Base-by-base conservation (phyloP, 1,140 invertebrate species). In the Saxidomus purpurata region DNA sequence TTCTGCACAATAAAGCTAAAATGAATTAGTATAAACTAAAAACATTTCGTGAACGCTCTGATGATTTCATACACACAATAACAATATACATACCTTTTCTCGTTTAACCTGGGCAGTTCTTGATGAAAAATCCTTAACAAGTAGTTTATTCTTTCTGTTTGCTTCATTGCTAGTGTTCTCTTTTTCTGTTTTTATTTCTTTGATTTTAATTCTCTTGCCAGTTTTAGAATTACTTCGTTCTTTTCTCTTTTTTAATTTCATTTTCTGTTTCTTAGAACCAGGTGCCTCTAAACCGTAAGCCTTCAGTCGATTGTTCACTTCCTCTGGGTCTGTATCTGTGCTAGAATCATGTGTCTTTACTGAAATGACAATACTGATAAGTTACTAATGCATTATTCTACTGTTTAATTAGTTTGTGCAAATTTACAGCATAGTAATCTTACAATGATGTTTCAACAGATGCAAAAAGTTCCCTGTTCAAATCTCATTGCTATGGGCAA, bases 261-360 rank as follows among this genome's bases (percentile, higher is more conserved):
- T 88, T 59, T 79, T 61, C 38, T 90, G 86, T 59, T 90, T 89
- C 61, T 90, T 92, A 34, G 90, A 76, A 63, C 89, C 87, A 55
- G 90, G 82, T 31, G 89, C 15, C 71, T 87, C 55, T 31, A 90
- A 43, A 90, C 93, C 82, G 43, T 95, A 87, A 28, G 89, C 71
- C 88, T 93, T 55, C 36, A 91, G 47, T 84, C 94, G 80, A 52
- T 94, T 77, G 76, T 88, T 36, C 28, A 87, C 40, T 92, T 93
- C 90, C 38, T 93, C 94, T 91, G 89, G 92, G 93, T 88, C 93
- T 90, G 81, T 95, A 88, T 92, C 89, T 93, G 88, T 95, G 94
- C 90, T 94, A 77, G 67, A 94, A 93, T 92, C 91, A 94, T 69
- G 81, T 93, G 74, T 67, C 22, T 83, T 87, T 13, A 89, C 87